Base-by-base conservation (phyloP, 1,140 invertebrate species). In the Trypoxylus dichotomus region DNA sequence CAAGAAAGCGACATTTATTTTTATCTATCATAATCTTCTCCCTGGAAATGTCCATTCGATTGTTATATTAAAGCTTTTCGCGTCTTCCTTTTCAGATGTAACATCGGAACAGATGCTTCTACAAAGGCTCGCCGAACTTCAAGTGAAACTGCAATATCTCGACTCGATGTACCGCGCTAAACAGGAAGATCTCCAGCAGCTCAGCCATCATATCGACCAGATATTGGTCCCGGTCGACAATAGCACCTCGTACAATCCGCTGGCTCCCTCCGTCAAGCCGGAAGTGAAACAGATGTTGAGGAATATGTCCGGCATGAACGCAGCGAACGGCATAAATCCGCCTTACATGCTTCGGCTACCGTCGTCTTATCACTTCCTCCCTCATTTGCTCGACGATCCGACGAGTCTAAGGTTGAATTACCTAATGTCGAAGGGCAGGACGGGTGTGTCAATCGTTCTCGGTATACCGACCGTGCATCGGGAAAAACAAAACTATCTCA, bases 381-480 rank as follows among this genome's bases (percentile, higher is more conserved):
- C 97, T 1, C 95, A 98, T 87, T 88, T 98, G 24, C 88, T 96
- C 60, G 92, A 94, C 63, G 91, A 94, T 84, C 92, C 93, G 0
- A 90, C 91, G 79, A 95, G 94, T 82, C 86, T 97, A 47, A 89
- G 91, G 58, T 95, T 96, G 7, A 92, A 93, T 8, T 95, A 93
- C 84, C 88, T 93, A 75, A 88, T 95, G 80, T 94, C 93, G 15
- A 92, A 92, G 80, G 92, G 92, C 5, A 89, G 94, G 63, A 88
- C 88, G 11, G 93, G 93, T 81, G 92, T 93, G 0, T 94, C 94
- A 41, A 90, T 97, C 73, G 94, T 98, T 0, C 88, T 98, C 25
- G 97, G 95, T 13, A 84, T 92, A 79, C 97, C 97, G 0, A 98
- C 96, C 0, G 97, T 98, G 0, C 93, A 93, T 81, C 88, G 97